phyloP scores from a whole-genome alignment of 1,140 invertebrate genomes.

The Cydia amplana region DNA sequence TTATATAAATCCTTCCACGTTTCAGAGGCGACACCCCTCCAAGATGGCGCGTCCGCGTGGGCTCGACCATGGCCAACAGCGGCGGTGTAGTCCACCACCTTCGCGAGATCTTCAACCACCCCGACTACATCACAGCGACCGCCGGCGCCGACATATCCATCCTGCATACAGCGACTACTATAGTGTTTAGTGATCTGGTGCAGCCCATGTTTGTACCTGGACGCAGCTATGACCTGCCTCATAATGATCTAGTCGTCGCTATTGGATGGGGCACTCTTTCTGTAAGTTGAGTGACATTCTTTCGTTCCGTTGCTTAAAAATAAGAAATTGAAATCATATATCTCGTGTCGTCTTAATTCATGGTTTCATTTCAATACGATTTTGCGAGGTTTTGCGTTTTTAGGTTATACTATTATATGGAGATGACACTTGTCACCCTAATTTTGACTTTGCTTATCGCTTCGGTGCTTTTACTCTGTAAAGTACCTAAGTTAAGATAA shows the following conservation, averaged over 20 bases:
- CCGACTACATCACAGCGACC: constrained; percentile 77
- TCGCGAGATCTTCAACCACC: constrained; percentile 65
- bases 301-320: too few relatives aligned
- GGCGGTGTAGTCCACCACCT: constrained; percentile 42
- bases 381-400: too few relatives aligned
- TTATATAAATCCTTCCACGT: constrained; percentile 17
- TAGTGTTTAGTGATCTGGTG: constrained; percentile 51
- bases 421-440: too few relatives aligned
- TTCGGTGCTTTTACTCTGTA: too few relatives aligned
- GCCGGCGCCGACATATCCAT: constrained; percentile 82
- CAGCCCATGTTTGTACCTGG: constrained; percentile 38
- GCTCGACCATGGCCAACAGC: constrained; percentile 46
- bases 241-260: constrained; percentile 42
- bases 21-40: constrained; percentile 40
- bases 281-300: constrained; percentile 35
- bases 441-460: too few relatives aligned
- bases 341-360: too few relatives aligned
- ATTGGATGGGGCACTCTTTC: constrained; percentile 44
- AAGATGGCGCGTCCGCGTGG: constrained; percentile 44
- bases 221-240: constrained; percentile 36
- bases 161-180: constrained; percentile 43
- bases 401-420: too few relatives aligned
- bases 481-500: too few relatives aligned
- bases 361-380: too few relatives aligned
- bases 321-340: too few relatives aligned